Evolutionary conservation across 1,140 invertebrate genomes (phyloP), one percentile per base, ranked within the genome.

Genomic region (Triops longicaudatus): DNA sequence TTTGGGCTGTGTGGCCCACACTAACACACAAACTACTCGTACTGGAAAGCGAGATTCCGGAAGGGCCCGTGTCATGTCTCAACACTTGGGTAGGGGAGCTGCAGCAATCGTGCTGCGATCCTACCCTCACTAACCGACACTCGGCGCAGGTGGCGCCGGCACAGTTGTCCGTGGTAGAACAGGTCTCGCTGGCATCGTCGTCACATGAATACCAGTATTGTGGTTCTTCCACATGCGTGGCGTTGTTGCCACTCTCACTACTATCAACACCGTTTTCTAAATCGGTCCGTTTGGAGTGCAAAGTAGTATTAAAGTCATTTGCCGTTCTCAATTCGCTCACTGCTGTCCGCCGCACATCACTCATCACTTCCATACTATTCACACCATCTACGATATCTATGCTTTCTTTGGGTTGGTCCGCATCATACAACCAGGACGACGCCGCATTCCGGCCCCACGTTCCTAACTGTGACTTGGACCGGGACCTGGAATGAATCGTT

Each of bases 1-100:
- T 93, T 84, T 94, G 91, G 11, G 92, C 90, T 1, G 92, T 93
- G 81, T 93, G 92, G 78, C 91, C 92, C 80, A 78, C 78, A 73
- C 78, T 78, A 41, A 78, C 78, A 37, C 74, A 75, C 28, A 78
- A 73, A 37, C 78, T 78, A 42, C 78, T 83, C 63, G 81, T 82
- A 63, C 50, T 63, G 50, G 50, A 63, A 17, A 63, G 14, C 17
- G 50, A 63, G 50, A 63, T 63, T 80, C 86, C 83, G 5, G 85
- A 83, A 72, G 78, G 77, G 42, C 79, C 76, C 71, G 41, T 76
- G 17, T 42, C 73, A 71, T 73, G 76, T 50, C 63, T 43, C 22
- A 50, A 63, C 26, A 73, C 37, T 73, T 73, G 76, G 37, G 71
- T 72, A 11, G 63, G 63, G 26, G 63, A 72, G 50, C 50, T 63